Evolutionary conservation across 2,113 vertebrate genomes (phyloP).

Genomic region (Thamnophis sirtalis): DNA sequence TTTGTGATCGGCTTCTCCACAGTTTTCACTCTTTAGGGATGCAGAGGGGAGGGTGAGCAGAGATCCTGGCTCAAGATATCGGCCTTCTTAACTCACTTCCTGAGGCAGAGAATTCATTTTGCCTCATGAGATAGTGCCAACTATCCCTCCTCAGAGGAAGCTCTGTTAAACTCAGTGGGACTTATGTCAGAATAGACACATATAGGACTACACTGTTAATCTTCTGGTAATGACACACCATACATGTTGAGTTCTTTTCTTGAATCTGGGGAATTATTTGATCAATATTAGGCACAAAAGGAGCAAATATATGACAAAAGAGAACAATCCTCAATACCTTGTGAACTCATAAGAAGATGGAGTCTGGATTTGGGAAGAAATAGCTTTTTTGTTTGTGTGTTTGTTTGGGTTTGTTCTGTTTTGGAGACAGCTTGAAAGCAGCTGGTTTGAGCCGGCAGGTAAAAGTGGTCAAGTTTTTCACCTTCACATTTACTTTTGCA

Average conservation of each 20-base stretch:
- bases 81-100: not conserved
- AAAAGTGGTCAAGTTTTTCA: slow-evolving; percentile 77
- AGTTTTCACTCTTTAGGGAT: not conserved
- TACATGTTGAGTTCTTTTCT: not conserved
- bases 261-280: not conserved
- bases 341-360: slow-evolving; percentile 4
- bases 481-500: slow-evolving; percentile 87
- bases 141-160: not conserved
- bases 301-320: not conserved
- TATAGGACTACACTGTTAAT: not conserved
- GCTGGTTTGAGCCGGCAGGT: slow-evolving; percentile 71
- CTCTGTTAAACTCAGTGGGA: not conserved
- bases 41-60: not conserved
- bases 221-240: not conserved
- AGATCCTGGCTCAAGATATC: not conserved
- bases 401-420: not conserved
- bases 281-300: not conserved
- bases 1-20: not conserved
- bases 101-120: not conserved
- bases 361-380: not conserved
- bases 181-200: not conserved
- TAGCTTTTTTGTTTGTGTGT: not conserved
- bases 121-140: not conserved
- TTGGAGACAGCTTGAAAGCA: slow-evolving; percentile 38
- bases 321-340: not conserved